These are phyloP conservation scores for Lycorma delicatula DNA, from an alignment of 1,140 invertebrate species.

Conservation along the genomic window DNA sequence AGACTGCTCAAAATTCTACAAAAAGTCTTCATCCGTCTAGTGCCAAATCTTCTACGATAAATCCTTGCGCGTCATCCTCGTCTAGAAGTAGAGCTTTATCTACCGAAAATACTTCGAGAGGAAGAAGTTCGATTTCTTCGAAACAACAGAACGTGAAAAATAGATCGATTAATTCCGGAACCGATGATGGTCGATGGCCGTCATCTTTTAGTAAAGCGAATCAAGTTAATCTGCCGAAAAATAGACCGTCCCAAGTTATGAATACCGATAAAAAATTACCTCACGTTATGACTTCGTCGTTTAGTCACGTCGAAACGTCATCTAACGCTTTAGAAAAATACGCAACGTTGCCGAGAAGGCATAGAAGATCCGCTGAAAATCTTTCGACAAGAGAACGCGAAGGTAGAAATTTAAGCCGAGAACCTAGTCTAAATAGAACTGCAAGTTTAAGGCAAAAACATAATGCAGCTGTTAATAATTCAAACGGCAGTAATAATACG, in stretches of 20 bases:
- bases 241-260: not conserved
- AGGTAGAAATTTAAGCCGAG: conserved; percentile 40
- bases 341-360: conserved; percentile 63
- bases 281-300: conserved; percentile 17
- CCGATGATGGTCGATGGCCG: conserved; percentile 60
- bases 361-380: conserved; percentile 31
- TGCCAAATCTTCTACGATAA: not conserved
- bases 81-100: not conserved
- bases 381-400: conserved; percentile 14
- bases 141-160: not conserved
- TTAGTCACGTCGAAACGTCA: conserved; percentile 34
- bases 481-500: conserved; percentile 30
- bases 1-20: not conserved
- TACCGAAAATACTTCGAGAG: conserved; percentile 6
- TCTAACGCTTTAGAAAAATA: conserved; percentile 53
- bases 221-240: not conserved
- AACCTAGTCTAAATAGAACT: conserved; percentile 33
- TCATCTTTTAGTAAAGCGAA: conserved; percentile 33
- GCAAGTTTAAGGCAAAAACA: conserved; percentile 32
- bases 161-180: conserved; percentile 19
- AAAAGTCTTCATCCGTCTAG: not conserved
- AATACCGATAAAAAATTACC: conserved; percentile 3
- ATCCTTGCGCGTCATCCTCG: not conserved
- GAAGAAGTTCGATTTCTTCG: not conserved
- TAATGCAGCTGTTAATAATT: not conserved